Percentiles rank a stretch among this genome's conserved stretches.
These are phyloP conservation scores for Luehdorfia chinensis DNA, from an alignment of 1,140 invertebrate genomes.

Conservation along the genomic window DNA sequence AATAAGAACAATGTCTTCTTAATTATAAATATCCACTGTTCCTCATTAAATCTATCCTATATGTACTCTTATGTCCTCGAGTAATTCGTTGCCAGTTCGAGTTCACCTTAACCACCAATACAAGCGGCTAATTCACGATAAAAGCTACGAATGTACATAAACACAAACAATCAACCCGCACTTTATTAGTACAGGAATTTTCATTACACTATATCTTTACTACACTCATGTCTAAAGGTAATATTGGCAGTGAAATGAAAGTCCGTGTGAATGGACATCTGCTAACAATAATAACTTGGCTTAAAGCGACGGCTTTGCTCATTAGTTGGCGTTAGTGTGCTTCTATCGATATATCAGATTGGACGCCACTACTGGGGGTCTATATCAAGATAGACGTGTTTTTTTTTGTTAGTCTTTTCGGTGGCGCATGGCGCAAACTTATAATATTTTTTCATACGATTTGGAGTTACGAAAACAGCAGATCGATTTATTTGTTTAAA, in stretches of 20 bases:
- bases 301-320: slow-evolving; percentile 37
- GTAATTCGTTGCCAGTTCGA: too few relatives aligned
- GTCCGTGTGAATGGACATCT: slow-evolving; percentile 33
- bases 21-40: too few relatives aligned
- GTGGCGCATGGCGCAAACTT: neutral
- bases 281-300: slow-evolving; percentile 30
- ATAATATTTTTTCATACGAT: too few relatives aligned
- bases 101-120: too few relatives aligned
- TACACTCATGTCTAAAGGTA: slow-evolving; percentile 23
- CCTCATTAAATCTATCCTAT: too few relatives aligned
- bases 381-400: slow-evolving; percentile 12
- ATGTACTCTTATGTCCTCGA: too few relatives aligned
- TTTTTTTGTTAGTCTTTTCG: slow-evolving; percentile 1
- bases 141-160: neutral
- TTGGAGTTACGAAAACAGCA: too few relatives aligned
- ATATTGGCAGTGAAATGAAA: slow-evolving; percentile 37
- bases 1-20: too few relatives aligned
- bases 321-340: slow-evolving; percentile 33
- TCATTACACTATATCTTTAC: slow-evolving; percentile 32
- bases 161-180: slow-evolving; percentile 1
- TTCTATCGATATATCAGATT: slow-evolving; percentile 28
- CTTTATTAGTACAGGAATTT: slow-evolving; percentile 28
- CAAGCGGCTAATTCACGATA: neutral
- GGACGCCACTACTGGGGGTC: slow-evolving; percentile 2
- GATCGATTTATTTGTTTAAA: too few relatives aligned